These are phyloP conservation scores for Eupithecia centaureata DNA, from an alignment of 2,888 invertebrate genomes.

Conservation along the genomic window DNA sequence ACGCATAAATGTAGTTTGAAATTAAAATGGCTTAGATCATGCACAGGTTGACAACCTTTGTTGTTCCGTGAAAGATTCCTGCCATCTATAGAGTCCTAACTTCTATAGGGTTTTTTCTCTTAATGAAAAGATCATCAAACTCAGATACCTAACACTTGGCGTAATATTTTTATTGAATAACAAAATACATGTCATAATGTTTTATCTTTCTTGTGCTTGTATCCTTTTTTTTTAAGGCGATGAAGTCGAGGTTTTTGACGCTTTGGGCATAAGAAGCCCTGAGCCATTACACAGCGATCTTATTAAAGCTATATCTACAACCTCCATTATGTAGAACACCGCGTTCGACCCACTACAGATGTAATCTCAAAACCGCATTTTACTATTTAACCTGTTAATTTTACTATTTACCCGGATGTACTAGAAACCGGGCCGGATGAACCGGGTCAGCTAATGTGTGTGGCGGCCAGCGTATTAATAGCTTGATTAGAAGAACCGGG, in stretches of 20 bases:
- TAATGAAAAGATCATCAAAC: background rate
- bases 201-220: background rate
- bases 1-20: too few species aligned
- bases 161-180: too few species aligned
- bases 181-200: background rate
- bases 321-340: background rate
- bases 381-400: slow-evolving; percentile 44
- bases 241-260: background rate
- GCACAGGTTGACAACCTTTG: too few species aligned
- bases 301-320: background rate
- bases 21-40: too few species aligned
- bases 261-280: background rate
- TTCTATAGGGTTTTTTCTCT: too few species aligned
- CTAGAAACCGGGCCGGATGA: slow-evolving; percentile 39
- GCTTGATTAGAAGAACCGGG: slow-evolving; percentile 46
- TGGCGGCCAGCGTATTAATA: slow-evolving; percentile 46
- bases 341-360: slow-evolving; percentile 24
- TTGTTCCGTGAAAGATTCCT: too few species aligned
- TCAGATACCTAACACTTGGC: background rate
- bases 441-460: slow-evolving; percentile 41
- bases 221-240: background rate
- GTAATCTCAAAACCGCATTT: slow-evolving; percentile 34
- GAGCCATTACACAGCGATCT: background rate
- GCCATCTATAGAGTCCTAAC: too few species aligned
- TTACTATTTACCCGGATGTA: slow-evolving; percentile 38